Base-by-base conservation (phyloP, 1,140 invertebrate genomes). In the Hycleus phaleratus region DNA sequence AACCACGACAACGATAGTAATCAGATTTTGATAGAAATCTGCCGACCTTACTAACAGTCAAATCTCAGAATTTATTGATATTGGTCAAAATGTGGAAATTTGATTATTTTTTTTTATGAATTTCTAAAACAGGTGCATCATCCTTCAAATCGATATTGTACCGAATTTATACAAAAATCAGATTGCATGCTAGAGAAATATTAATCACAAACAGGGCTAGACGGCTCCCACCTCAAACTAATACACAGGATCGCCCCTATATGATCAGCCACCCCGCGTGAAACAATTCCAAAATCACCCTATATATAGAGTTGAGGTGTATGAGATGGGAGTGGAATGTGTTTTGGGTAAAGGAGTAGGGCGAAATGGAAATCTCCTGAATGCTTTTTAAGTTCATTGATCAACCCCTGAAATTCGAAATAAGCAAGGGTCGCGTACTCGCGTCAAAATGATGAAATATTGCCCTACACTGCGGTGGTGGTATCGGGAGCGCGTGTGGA, bases 371-470 rank as follows among this genome's bases (percentile, higher is more conserved):
- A 38, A 8, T 42, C 60, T 39, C 51, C 60, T 38, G 54, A 60
- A 62, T 44, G 65, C 56, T 60, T 67, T 63, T 64, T 64, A 62
- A 62, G 60, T 65, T 67, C 65, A 67, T 67, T 63, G 65, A 67
- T 67, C 65, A 66, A 63, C 56, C 9, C 32, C 60, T 56, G 56
- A 63, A 67, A 67, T 65, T 62, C 60, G 60, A 57, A 62, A 58
- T 67, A 62, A 62, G 61, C 58, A 58, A 53, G 58, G 58, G 61
- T 59, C 52, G 52, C 52, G 45, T 55, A 46, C 52, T 45, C 50
- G 51, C 56, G 56, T 63, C 61, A 59, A 43, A 55, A 53, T 54
- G 58, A 63, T 63, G 62, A 64, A 64, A 58, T 62, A 60, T 62
- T 60, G 63, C 63, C 51, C 8, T 46, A 53, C 56, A 54, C 44